phyloP scores from a whole-genome alignment of 2,797 vertebrate genomes.

The Enteromius radiatus region DNA sequence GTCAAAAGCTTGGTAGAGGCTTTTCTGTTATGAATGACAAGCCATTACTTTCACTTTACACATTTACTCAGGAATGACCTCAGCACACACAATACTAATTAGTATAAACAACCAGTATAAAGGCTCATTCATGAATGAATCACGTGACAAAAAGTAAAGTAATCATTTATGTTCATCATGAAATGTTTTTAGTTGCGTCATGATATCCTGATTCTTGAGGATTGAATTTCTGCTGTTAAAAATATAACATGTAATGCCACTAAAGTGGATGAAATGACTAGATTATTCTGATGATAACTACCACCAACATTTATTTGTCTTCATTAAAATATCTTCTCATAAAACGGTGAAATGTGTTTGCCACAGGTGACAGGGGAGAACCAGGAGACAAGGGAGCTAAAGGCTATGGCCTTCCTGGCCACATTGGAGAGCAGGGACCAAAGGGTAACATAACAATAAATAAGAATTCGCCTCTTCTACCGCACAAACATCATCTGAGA shows the following conservation, averaged over 20 bases:
- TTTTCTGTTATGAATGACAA: not conserved
- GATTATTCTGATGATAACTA: not conserved
- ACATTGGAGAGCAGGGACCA: conserved; percentile 72
- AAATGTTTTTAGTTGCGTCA: not conserved
- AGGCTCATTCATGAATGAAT: not conserved
- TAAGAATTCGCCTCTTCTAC: not conserved
- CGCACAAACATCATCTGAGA: not conserved
- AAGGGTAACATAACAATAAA: conserved; percentile 65
- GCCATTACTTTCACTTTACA: conserved; percentile 59
- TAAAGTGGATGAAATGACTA: not conserved
- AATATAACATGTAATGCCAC: not conserved
- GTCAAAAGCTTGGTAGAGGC: not conserved
- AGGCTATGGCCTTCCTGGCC: conserved; percentile 71
- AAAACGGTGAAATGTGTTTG: conserved; percentile 53
- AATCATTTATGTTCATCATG: too few species aligned
- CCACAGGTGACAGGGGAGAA: conserved; percentile 74
- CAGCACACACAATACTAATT: conserved; percentile 59
- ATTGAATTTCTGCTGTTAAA: not conserved
- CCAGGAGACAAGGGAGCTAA: conserved; percentile 74
- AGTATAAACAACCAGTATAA: not conserved
- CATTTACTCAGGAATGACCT: conserved; percentile 63
- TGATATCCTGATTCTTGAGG: not conserved
- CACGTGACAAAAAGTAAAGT: not conserved
- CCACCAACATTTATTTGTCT: not conserved
- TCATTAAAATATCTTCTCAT: conserved; percentile 4